Evolutionary conservation across 2,113 vertebrate genomes (phyloP).

Genomic region (Pituophis catenifer): DNA sequence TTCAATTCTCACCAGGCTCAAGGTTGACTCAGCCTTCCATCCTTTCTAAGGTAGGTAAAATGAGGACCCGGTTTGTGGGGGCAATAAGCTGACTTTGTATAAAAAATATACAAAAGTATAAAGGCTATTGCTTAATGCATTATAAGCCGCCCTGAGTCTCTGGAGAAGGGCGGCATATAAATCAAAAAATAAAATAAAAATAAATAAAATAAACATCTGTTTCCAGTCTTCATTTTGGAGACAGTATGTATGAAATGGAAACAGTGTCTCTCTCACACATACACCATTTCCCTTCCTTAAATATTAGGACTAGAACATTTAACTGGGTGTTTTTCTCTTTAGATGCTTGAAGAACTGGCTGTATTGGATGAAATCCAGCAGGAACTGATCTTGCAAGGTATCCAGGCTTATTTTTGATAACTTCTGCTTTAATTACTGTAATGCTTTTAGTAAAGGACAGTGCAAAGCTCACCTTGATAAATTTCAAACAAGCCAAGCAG

Average conservation of each 20-base stretch:
- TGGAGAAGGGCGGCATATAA: too few relatives aligned
- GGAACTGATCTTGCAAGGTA: constrained; percentile 85
- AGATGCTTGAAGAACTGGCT: constrained; percentile 71
- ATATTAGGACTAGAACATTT: not conserved
- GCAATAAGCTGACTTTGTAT: too few relatives aligned
- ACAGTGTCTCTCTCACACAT: not conserved
- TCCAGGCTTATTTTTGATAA: not conserved
- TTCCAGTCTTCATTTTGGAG: not conserved
- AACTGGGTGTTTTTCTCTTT: constrained; percentile 11
- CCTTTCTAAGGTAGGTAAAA: too few relatives aligned
- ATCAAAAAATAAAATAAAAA: too few relatives aligned
- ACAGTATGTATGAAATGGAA: not conserved
- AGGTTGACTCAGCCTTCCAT: too few relatives aligned
- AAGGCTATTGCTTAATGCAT: too few relatives aligned
- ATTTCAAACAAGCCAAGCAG: not conserved
- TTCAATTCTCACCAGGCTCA: too few relatives aligned
- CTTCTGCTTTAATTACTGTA: not conserved
- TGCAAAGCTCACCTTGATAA: not conserved
- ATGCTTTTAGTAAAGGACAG: not conserved
- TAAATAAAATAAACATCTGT: too few relatives aligned
- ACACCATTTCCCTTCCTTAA: not conserved
- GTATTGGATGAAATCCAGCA: constrained; percentile 88
- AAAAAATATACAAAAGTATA: too few relatives aligned
- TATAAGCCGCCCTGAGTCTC: too few relatives aligned
- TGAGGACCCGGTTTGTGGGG: too few relatives aligned